Percentiles rank a stretch among this genome's conserved stretches.
These are phyloP conservation scores for Erinaceus europaeus DNA, from an alignment of 2,113 vertebrate genomes.

Conservation along the genomic window DNA sequence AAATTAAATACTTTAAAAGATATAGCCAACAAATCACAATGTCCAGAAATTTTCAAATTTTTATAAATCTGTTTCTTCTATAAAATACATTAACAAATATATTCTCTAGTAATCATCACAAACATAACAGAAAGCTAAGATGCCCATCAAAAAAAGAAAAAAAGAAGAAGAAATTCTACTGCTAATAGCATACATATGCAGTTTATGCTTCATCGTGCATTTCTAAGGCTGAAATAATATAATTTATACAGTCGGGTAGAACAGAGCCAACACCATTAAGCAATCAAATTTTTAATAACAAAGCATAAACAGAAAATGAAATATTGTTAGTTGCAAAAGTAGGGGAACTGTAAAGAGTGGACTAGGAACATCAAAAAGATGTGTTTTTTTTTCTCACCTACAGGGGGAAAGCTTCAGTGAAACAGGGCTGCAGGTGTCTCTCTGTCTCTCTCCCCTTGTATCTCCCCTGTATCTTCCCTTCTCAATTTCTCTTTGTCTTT, in stretches of 20 bases:
- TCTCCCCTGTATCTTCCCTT: no score
- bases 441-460: no score
- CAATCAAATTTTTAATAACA: not conserved
- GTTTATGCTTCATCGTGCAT: not conserved
- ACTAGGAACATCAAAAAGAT: not conserved
- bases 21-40: not conserved
- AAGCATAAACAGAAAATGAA: not conserved
- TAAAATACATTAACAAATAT: not conserved
- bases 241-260: not conserved
- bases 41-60: not conserved
- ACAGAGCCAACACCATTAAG: constrained; percentile 3
- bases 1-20: no score
- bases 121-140: not conserved
- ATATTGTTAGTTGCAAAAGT: not conserved
- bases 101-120: no score
- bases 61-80: not conserved
- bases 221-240: constrained; percentile 19
- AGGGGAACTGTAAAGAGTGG: constrained; percentile 26
- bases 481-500: no score
- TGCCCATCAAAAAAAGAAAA: no score
- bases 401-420: no score
- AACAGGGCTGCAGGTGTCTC: no score
- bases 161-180: no score
- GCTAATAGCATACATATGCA: no score
- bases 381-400: no score